Base-by-base conservation (phyloP, 1,140 invertebrate species). In the Orchesella cincta region DNA sequence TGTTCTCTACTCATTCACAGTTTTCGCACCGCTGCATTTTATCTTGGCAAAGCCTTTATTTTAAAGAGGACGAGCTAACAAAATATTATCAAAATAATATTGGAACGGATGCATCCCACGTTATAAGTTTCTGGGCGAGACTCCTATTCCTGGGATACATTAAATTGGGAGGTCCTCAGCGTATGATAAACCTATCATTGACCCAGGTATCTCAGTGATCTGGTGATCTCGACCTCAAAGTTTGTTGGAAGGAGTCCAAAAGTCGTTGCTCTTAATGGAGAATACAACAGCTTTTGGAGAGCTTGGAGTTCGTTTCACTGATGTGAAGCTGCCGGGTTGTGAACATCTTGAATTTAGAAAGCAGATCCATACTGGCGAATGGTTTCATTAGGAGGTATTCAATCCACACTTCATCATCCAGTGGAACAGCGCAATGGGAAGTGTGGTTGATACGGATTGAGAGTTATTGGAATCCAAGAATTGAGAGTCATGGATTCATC, bases 121-220 rank as follows among this genome's bases (percentile, higher is more conserved):
- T 78, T 14, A 26, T 57, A 16, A 51, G 54, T 57, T 23, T 14
- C 8, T 36, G 71, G 71, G 71, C 71, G 18, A 76, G 83, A 20
- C 86, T 86, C 3, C 79, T 83, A 64, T 85, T 85, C 16, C 76
- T 64, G n/a, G 86, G 86, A 39, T 81, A 76, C 18, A 74, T 87
- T 28, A 76, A 78, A 23, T 76, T 87, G 20, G 71, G 76, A 33
- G 77, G 46, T n/a, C 81, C 2, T 75, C 12, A 83, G 89, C 88
- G 18, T 82, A 79, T 26, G 83, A 86, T n/a, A 84, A 85, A 79
- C 89, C 89, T 18, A 80, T 86, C n/a, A 85, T 89, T 34, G 85
- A 88, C 80, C 87, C 89, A n/a, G 85, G 54, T 87, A 86, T 78
- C 80, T 87, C 0, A 73, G 73, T 16, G 78, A 83, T 35, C 1